Evolutionary conservation across 2,113 vertebrate species (phyloP), one percentile per base, ranked within the genome.

Genomic region (Aegithalos caudatus): DNA sequence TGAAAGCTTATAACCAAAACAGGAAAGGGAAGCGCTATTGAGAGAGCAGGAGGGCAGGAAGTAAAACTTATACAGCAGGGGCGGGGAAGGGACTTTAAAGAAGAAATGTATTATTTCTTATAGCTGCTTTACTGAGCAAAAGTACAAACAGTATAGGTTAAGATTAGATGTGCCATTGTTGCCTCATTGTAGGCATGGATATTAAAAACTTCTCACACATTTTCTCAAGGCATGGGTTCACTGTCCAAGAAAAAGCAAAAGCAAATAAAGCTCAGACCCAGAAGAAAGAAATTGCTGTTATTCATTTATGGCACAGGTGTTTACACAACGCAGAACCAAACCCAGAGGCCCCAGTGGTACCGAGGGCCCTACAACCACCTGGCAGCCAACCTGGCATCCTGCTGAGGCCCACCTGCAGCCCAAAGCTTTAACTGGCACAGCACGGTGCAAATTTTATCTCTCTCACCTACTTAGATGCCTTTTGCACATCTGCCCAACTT

Each of bases 11-110:
- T 42, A 94, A 94, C 37, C 78, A 96, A 96, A 97, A 96, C 97
- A 97, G 98, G 97, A 98, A 98, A 97, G 96, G 97, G 98, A 98
- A 97, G 97, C 19, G 6, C 74, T 84, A 65, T 23, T 35, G 82
- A 95, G 76, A 51, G 67, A 95, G 89, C 61, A 86, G 79, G 81
- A 91, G 92, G 88, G 95, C 97, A 97, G 98, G 97, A 98, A 97
- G 81, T 95, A 85, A 81, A 70, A 74, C 35, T 73, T 66, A 47
- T 44, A 77, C 4, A 10, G 64, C 47, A 92, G 82, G 94, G 95
- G 95, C 71, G 90, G 87, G 86, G 83, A 88, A 81, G 71, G 27
- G 22, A 84, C 87, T 95, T 86, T 56, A 92, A 90, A 93, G 73
- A 95, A 87, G 76, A 93, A 94, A 95, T 40, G 66, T 88, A 37